Percentiles rank a stretch among this genome's conserved stretches.
phyloP scores from a whole-genome alignment of 2,113 vertebrate species.

The human region GRCh38 chr7:42626501-42627000 shows the following conservation, averaged over 20 bases:
- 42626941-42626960: conserved; percentile 25
- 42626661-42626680: too few species aligned
- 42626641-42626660: neutral
- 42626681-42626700: neutral
- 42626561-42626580: neutral
- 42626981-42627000: neutral
- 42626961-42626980: neutral
- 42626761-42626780: neutral
- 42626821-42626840: neutral
- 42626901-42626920: neutral
- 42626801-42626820: neutral
- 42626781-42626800: neutral
- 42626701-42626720: neutral
- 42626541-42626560: neutral
- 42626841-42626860: neutral
- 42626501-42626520: neutral
- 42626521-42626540: neutral
- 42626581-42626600: neutral
- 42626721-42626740: neutral
- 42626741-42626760: neutral
- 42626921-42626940: neutral
- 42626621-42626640: neutral
- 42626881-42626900: neutral
- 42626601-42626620: neutral
- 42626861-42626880: neutral